Base-by-base conservation (phyloP, 2,113 vertebrate species). In the Chroicocephalus ridibundus region DNA sequence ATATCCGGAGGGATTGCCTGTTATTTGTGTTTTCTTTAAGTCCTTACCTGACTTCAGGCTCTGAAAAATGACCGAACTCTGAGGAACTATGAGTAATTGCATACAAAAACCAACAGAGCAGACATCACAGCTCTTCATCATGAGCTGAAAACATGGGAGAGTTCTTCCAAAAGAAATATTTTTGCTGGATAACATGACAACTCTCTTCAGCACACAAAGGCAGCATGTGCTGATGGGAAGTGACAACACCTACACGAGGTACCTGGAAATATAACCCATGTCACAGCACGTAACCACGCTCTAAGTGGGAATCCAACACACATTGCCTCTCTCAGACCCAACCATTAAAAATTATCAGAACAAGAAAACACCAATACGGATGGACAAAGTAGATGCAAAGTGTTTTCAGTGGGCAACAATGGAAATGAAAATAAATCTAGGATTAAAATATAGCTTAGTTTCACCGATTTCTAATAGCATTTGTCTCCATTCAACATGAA, bases 361-460 rank as follows among this genome's bases (percentile, higher is more conserved):
- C 72, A 76, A 74, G 70, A 49, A 88, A 79, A 61, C 3, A 4
- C 15, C 69, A 18, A 65, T 6, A 79, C 0, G 0, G 29, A 84
- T 8, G 5, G 57, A 74, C 29, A 82, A 96, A 90, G 65, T 4
- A 82, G 44, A 72, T 51, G 42, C 29, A 66, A 77, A 94, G 78
- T 46, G 64, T 86, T 96, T 93, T 86, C 83, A 86, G 2, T 8
- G 15, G 34, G 54, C 15, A 8, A 92, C 94, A 94, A 75, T 57
- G 38, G 75, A 95, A 97, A 95, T 49, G 3, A 96, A 96, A 94
- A 93, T 76, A 96, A 97, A 96, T 91, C 74, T 91, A 94, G 76
- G 94, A 94, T 94, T 95, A 96, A 96, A 96, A 93, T 40, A 86
- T 2, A 82, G 93, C 89, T 96, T 94, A 92, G 92, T 94, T 95